A percentile compares a stretch with the other conserved stretches of the same genome.
Conservation (phyloP, 2,113 vertebrate species). For the Otocyon megalotis region DNA sequence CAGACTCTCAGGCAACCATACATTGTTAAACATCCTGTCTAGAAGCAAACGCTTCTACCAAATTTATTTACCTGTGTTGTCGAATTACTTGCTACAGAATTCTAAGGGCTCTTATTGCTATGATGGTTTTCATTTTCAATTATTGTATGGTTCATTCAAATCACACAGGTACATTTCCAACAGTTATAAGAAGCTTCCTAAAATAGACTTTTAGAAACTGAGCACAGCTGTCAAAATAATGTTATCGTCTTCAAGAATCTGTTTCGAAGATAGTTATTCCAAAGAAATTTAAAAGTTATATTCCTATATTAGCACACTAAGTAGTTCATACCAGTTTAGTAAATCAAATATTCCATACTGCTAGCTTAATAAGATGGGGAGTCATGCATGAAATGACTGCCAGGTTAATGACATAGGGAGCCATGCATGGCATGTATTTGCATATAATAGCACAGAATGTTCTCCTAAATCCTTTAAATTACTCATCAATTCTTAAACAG, state of each 20-base stretch:
- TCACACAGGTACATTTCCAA: conserved; percentile 85
- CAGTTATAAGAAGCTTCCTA: conserved; percentile 80
- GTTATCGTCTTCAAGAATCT: conserved; percentile 84
- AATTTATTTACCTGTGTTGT: conserved; percentile 62
- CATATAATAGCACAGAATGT: conserved; percentile 89
- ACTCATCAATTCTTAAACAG: conserved; percentile 90
- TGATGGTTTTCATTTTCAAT: conserved; percentile 82
- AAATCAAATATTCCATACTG: conserved; percentile 92
- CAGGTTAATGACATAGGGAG: conserved; percentile 90
- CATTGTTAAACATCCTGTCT: conserved; percentile 66
- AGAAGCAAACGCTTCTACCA: conserved; percentile 42
- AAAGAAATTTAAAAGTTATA: conserved; percentile 87
- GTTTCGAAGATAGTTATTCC: conserved; percentile 84
- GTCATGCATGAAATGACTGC: conserved; percentile 91
- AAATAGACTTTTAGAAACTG: conserved; percentile 84
- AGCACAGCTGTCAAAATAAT: conserved; percentile 87
- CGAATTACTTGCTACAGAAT: conserved; percentile 65
- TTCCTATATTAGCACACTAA: conserved; percentile 87
- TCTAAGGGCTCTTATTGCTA: conserved; percentile 79
- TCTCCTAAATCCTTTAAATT: conserved; percentile 91
- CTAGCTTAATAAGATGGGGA: conserved; percentile 91
- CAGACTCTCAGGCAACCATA: conserved; percentile 64
- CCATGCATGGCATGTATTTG: conserved; percentile 87
- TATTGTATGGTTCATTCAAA: conserved; percentile 84
- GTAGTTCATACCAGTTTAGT: conserved; percentile 88